Evolutionary conservation across 2,113 vertebrate species (phyloP).

Genomic region (Myiagra hebetior): DNA sequence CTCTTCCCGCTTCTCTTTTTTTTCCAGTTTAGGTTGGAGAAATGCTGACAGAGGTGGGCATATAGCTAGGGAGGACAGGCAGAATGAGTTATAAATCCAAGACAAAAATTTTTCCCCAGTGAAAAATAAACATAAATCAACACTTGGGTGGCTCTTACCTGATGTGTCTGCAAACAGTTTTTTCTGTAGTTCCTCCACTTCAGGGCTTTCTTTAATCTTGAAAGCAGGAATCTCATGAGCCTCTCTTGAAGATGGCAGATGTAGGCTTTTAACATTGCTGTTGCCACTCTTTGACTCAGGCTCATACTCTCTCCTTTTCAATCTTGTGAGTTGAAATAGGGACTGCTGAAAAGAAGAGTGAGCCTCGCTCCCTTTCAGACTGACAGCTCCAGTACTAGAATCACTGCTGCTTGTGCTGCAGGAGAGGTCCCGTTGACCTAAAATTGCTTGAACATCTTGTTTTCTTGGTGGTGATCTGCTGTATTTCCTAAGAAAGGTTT

Average conservation of each 20-base stretch:
- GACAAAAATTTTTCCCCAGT: neutral
- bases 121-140: neutral
- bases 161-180: neutral
- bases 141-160: neutral
- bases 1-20: neutral
- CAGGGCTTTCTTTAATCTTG: neutral
- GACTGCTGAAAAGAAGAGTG: neutral
- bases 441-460: neutral
- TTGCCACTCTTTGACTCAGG: neutral
- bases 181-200: neutral
- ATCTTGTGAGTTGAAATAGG: neutral
- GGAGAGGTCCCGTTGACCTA: neutral
- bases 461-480: neutral
- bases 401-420: slow-evolving; percentile 28
- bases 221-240: slow-evolving; percentile 3
- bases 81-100: neutral
- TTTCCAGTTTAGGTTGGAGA: neutral
- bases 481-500: neutral
- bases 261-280: neutral
- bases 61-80: neutral
- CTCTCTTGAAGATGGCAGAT: neutral
- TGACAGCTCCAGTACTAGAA: neutral
- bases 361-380: neutral
- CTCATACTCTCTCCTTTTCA: neutral
- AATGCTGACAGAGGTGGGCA: neutral